phyloP scores from a whole-genome alignment of 2,888 invertebrate genomes.

The Beris chalybata region DNA sequence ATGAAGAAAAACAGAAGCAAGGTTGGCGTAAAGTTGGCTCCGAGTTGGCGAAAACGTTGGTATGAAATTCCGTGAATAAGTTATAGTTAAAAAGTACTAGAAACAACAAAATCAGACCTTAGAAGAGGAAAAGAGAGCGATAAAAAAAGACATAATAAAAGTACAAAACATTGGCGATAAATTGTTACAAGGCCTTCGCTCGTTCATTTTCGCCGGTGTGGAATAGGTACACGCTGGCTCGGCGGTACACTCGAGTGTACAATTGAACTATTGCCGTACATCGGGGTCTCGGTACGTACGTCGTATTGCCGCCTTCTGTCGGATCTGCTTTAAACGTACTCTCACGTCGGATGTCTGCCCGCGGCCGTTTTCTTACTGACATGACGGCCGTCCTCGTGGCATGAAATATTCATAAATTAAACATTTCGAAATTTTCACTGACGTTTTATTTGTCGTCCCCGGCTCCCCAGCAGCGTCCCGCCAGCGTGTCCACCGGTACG shows the following conservation, averaged over 20 bases:
- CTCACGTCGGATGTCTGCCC: conserved; percentile 20
- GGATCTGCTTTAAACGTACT: conserved; percentile 24
- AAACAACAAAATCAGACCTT: background rate
- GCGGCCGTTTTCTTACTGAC: conserved; percentile 33
- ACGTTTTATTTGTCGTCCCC: conserved; percentile 26
- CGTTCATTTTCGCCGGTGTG: conserved; percentile 3
- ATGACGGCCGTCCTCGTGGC: conserved; percentile 37
- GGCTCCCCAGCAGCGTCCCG: too few species aligned
- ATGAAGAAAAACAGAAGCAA: background rate
- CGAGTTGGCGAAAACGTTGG: background rate
- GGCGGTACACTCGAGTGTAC: background rate
- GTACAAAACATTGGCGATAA: conserved; percentile 25
- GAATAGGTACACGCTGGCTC: too few species aligned
- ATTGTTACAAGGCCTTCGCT: conserved; percentile 39
- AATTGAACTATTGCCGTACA: conserved; percentile 24
- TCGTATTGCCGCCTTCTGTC: conserved; percentile 29
- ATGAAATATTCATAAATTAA: conserved; percentile 39
- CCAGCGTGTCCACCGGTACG: too few species aligned
- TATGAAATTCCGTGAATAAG: conserved; percentile 25
- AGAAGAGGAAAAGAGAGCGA: background rate
- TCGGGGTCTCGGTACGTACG: background rate
- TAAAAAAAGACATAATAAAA: conserved; percentile 9
- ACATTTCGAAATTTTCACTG: conserved; percentile 36
- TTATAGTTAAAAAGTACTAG: too few species aligned
- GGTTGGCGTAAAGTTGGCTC: background rate